These are phyloP conservation scores for Oscheius sp. DNA, from an alignment of 2,888 invertebrate species.

Conservation along the genomic window DNA sequence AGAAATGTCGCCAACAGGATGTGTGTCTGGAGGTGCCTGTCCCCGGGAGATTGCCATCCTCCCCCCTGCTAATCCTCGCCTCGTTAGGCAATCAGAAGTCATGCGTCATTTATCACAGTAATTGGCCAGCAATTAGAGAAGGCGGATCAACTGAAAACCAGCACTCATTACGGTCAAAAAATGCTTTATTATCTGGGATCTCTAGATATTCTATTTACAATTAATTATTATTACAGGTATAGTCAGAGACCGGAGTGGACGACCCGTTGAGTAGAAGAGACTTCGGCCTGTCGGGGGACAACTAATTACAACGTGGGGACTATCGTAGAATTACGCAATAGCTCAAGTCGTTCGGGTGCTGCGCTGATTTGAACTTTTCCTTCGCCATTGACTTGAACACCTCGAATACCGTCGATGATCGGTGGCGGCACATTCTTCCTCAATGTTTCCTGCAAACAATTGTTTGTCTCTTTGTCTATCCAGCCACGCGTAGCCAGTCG, in stretches of 20 bases:
- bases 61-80: no score
- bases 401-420: constrained; percentile 23
- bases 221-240: constrained; percentile 2
- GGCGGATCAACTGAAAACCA: no score
- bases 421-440: not conserved
- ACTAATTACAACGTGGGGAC: constrained; percentile 24
- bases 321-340: constrained; percentile 9
- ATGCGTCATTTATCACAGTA: not conserved
- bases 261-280: constrained; percentile 12
- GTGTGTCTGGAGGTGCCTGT: no score
- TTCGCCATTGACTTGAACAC: constrained; percentile 8
- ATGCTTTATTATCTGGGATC: constrained; percentile 4
- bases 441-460: constrained; percentile 9
- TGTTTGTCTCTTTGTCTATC: not conserved
- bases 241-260: constrained; percentile 25
- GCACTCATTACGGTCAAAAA: not conserved
- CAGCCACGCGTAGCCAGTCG: no score
- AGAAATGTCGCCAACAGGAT: no score
- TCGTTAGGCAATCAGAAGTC: no score
- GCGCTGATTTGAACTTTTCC: constrained; percentile 6
- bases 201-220: not conserved
- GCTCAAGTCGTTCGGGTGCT: constrained; percentile 1
- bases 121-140: not conserved
- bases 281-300: not conserved
- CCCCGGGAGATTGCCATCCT: no score